Evolutionary conservation across 1,140 invertebrate species (phyloP).

Genomic region (Elysia chlorotica): DNA sequence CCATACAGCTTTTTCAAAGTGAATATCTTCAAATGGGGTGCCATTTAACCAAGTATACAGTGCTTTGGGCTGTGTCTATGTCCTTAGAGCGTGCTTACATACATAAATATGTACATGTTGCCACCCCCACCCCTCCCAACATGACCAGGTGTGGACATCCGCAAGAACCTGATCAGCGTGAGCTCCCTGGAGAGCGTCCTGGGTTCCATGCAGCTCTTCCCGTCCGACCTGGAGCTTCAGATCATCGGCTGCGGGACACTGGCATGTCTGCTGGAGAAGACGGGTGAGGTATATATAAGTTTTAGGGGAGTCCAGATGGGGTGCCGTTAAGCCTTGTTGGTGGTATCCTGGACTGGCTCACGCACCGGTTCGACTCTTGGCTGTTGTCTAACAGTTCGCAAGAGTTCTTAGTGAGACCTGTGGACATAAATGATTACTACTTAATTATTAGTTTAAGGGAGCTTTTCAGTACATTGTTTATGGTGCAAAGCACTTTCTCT

Average conservation of each 20-base stretch:
- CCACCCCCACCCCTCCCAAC: too few relatives aligned
- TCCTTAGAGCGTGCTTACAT: too few relatives aligned
- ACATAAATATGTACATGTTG: too few relatives aligned
- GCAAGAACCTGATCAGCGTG: constrained; percentile 6
- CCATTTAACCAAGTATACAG: too few relatives aligned
- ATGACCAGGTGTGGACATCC: constrained; percentile 6
- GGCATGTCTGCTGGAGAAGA: constrained; percentile 12
- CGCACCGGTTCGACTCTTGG: background rate
- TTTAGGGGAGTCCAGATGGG: background rate
- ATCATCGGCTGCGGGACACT: constrained; percentile 13
- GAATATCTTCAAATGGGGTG: too few relatives aligned
- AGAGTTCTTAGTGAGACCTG: too few relatives aligned
- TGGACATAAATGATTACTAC: too few relatives aligned
- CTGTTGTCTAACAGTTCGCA: background rate
- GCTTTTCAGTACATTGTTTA: too few relatives aligned
- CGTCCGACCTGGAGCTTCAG: background rate
- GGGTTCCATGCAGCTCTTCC: constrained; percentile 16
- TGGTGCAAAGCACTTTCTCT: too few relatives aligned
- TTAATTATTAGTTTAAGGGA: too few relatives aligned
- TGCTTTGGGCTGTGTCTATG: too few relatives aligned
- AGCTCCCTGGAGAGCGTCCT: constrained; percentile 9
- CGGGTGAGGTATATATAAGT: constrained; percentile 1
- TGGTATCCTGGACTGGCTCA: background rate
- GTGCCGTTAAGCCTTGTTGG: background rate
- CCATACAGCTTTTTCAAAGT: constrained; percentile 5